These are phyloP conservation scores for Aptenodytes patagonicus DNA, from an alignment of 2,113 vertebrate species.

Conservation along the genomic window DNA sequence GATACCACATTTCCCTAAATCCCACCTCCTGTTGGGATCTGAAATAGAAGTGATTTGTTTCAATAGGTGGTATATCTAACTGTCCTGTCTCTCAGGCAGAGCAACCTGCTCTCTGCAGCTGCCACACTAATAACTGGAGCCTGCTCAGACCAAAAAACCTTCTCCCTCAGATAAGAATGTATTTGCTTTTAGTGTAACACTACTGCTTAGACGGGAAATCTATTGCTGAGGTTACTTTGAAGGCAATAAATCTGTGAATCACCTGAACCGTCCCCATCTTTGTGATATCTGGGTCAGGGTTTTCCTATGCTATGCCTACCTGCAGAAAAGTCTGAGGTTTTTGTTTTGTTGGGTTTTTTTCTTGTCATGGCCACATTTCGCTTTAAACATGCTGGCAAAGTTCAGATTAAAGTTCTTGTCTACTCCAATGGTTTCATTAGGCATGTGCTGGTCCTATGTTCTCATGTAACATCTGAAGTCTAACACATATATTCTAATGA, in stretches of 20 bases:
- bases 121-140: neutral
- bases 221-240: neutral
- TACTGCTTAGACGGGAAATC: neutral
- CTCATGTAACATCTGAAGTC: neutral
- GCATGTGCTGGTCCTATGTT: neutral
- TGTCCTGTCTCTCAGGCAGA: neutral
- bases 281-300: fast-evolving
- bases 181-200: neutral
- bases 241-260: neutral
- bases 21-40: neutral
- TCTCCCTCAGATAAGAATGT: neutral
- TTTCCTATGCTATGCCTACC: neutral
- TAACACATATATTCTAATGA: neutral
- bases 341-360: neutral
- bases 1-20: neutral
- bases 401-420: neutral
- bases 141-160: neutral
- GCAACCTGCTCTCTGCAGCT: neutral
- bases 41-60: neutral
- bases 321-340: neutral
- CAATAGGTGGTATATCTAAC: neutral
- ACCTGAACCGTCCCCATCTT: neutral
- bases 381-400: neutral
- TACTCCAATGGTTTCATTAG: neutral
- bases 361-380: neutral